A percentile compares a stretch with the other conserved stretches of the same genome.
Evolutionary conservation across 2,888 invertebrate species (phyloP).

Genomic region (Scaptomyza reducta): DNA sequence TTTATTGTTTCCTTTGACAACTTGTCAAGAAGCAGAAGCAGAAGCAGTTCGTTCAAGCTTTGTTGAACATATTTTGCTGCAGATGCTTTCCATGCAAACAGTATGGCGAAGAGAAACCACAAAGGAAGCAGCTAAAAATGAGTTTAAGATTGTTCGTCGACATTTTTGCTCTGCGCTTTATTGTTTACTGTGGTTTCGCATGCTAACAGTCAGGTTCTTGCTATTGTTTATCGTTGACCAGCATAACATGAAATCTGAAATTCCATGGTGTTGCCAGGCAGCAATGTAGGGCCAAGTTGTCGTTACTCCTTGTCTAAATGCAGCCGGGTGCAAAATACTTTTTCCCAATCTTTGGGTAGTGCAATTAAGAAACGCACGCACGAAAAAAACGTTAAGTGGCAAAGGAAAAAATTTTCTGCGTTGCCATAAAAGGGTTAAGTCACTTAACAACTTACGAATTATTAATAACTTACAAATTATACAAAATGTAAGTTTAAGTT

Average conservation of each 20-base stretch:
- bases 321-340: constrained; percentile 17
- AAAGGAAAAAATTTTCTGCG: constrained; percentile 2
- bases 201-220: constrained; percentile 20
- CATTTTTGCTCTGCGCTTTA: not conserved
- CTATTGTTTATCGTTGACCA: constrained; percentile 40
- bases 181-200: constrained; percentile 33
- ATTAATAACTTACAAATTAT: no score
- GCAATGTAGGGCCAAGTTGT: not conserved
- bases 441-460: no score
- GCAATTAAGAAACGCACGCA: constrained; percentile 21
- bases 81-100: constrained; percentile 17
- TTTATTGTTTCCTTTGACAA: constrained; percentile 56
- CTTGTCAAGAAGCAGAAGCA: constrained; percentile 51
- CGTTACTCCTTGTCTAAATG: constrained; percentile 16
- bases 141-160: not conserved
- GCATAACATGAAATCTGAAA: constrained; percentile 27
- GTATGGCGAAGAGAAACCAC: not conserved
- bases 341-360: constrained; percentile 2
- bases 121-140: constrained; percentile 1
- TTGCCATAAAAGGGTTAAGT: not conserved
- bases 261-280: constrained; percentile 2
- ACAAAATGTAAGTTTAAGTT: not conserved
- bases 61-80: constrained; percentile 36
- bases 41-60: constrained; percentile 18
- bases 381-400: not conserved